Conservation (phyloP, 2,113 vertebrate genomes). For the Leptobrachium ailaonicum region DNA sequence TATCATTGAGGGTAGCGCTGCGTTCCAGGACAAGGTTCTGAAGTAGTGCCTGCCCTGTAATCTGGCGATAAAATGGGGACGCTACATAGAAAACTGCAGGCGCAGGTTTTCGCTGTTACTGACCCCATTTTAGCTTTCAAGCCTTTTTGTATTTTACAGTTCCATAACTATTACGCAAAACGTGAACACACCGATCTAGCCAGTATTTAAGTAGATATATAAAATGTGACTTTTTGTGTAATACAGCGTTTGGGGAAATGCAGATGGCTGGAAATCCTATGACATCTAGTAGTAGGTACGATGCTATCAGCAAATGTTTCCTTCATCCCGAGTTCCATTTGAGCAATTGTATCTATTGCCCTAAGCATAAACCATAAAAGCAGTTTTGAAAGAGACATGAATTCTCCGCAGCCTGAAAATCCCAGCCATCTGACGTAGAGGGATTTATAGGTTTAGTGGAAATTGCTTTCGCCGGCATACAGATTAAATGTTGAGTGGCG, state of each 20-base stretch:
- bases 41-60: too few species aligned
- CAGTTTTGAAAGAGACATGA: conserved; percentile 52
- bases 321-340: conserved; percentile 27
- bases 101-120: too few species aligned
- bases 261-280: not conserved
- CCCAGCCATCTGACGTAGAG: conserved; percentile 81
- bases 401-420: conserved; percentile 75
- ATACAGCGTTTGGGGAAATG: not conserved
- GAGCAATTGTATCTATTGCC: conserved; percentile 35
- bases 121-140: too few species aligned
- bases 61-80: too few species aligned
- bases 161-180: too few species aligned
- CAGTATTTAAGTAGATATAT: too few species aligned
- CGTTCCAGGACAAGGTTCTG: too few species aligned
- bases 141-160: too few species aligned
- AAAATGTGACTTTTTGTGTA: too few species aligned
- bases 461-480: conserved; percentile 81
- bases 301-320: conserved; percentile 3
- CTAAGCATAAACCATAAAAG: conserved; percentile 38
- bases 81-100: too few species aligned
- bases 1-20: too few species aligned
- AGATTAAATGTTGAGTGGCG: conserved; percentile 80
- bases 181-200: too few species aligned
- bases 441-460: conserved; percentile 86
- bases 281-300: conserved; percentile 48